Evolutionary conservation across 2,888 invertebrate species (phyloP), one percentile per base, ranked within the genome.

Genomic region (Trachelus tabidus): DNA sequence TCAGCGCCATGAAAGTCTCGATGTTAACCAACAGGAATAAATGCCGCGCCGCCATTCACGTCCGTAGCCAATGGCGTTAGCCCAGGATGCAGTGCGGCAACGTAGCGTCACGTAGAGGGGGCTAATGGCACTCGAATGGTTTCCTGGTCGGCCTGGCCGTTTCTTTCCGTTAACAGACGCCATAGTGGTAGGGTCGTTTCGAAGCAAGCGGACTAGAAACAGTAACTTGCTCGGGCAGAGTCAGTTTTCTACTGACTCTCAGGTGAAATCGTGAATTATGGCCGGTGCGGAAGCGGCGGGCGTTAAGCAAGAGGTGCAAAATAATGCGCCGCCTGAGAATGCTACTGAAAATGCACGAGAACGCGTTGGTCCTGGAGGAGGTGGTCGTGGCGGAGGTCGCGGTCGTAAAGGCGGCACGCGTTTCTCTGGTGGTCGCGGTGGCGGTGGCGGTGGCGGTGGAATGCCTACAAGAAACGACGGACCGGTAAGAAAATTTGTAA

Each of bases 331-430:
- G 4, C 83, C 84, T 12, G 88, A 89, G 40, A 88, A 85, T 33
- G 87, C 82, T 23, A 88, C 84, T 76, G 89, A 89, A 34, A 87
- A 88, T 80, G 85, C 83, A 77, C 83, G 85, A 11, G 85, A 87
- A 40, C 85, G 87, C 23, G 81, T 81, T 56, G 83, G 84, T 30
- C 81, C 81, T 34, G 79, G 84, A 35, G 84, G 85, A 33, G 83
- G 85, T 31, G 83, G 84, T 40, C 76, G 79, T 68, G 80, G 83
- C 76, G 91, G 91, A 35, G 86, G 88, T 79, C 87, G 88, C 75
- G 87, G 90, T 69, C 83, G 89, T 69, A 87, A 88, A 84, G 88
- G 89, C 40, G 86, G 87, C 31, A 87, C 90, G 2, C 81, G 90
- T 33, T 90, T 90, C 76, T 89, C 90, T 6, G 88, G 89, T 3